Evolutionary conservation across 2,888 invertebrate species (phyloP).

Genomic region (Ophioninae sp.): DNA sequence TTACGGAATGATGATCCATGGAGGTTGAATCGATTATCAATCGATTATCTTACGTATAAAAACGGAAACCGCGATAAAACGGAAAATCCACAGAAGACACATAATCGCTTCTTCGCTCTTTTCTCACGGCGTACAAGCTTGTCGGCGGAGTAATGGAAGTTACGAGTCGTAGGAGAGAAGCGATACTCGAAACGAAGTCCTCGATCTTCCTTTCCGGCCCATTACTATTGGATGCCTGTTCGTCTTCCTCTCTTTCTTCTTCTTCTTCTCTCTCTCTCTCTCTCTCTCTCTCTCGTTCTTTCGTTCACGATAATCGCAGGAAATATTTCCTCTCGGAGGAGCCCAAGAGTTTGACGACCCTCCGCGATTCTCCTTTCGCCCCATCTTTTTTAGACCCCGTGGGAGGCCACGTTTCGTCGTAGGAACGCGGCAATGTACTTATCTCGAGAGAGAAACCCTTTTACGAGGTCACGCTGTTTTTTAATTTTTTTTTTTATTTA

Average conservation of each 20-base stretch:
- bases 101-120: neutral
- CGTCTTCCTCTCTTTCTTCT: slow-evolving; percentile 4
- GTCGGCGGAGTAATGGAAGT: slow-evolving; percentile 10
- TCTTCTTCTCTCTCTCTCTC: slow-evolving; percentile 8
- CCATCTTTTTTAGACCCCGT: neutral
- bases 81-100: neutral
- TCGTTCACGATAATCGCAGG: slow-evolving; percentile 60
- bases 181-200: slow-evolving; percentile 36
- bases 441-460: slow-evolving; percentile 6
- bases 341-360: slow-evolving; percentile 56
- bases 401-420: slow-evolving; percentile 24
- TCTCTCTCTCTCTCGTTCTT: slow-evolving; percentile 5
- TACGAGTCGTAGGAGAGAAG: slow-evolving; percentile 34
- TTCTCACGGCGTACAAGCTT: slow-evolving; percentile 4
- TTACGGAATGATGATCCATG: neutral
- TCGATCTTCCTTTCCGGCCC: slow-evolving; percentile 52
- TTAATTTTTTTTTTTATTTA: too few species aligned
- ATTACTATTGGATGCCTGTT: slow-evolving; percentile 55
- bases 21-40: neutral
- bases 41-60: slow-evolving; percentile 39
- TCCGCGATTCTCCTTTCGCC: slow-evolving; percentile 10
- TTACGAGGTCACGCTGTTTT: neutral
- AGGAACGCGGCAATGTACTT: neutral
- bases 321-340: slow-evolving; percentile 57
- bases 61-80: slow-evolving; percentile 15